phyloP scores from a whole-genome alignment of 2,888 invertebrate species.

The Macropis europaea region DNA sequence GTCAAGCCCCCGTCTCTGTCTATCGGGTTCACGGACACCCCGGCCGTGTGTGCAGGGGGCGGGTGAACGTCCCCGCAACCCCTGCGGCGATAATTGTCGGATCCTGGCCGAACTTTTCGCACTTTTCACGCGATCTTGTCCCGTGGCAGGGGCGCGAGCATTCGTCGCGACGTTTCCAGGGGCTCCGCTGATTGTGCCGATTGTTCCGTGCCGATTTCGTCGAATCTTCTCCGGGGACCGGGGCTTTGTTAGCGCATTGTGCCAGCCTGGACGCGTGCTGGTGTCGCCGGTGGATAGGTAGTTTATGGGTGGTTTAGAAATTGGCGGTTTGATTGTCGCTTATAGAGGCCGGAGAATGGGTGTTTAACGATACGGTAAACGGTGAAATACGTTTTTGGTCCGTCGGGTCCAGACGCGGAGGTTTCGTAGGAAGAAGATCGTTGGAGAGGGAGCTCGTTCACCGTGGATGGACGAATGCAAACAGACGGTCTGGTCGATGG shows the following conservation, averaged over 20 bases:
- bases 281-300: constrained; percentile 36
- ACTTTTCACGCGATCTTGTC: constrained; percentile 49
- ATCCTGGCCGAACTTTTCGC: constrained; percentile 53
- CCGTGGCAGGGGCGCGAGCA: constrained; percentile 5
- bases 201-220: constrained; percentile 57
- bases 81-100: constrained; percentile 60
- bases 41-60: background rate
- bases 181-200: constrained; percentile 59
- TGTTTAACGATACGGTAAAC: constrained; percentile 50
- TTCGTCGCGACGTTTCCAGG: constrained; percentile 26
- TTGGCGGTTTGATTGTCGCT: constrained; percentile 47
- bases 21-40: background rate
- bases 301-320: constrained; percentile 44
- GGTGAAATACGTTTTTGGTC: constrained; percentile 25
- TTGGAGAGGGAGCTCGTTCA: background rate
- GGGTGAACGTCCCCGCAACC: constrained; percentile 11
- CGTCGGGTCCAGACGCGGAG: background rate
- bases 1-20: background rate
- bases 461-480: background rate
- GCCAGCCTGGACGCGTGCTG: constrained; percentile 27
- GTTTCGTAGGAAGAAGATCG: constrained; percentile 3
- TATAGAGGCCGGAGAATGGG: constrained; percentile 44
- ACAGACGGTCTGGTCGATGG: constrained; percentile 14
- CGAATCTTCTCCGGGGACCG: constrained; percentile 36
- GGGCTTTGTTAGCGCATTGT: constrained; percentile 48